Percentiles rank a stretch among this genome's conserved stretches.
These are phyloP conservation scores for Drosophila jambulina DNA, from an alignment of 1,140 invertebrate species.

Conservation along the genomic window DNA sequence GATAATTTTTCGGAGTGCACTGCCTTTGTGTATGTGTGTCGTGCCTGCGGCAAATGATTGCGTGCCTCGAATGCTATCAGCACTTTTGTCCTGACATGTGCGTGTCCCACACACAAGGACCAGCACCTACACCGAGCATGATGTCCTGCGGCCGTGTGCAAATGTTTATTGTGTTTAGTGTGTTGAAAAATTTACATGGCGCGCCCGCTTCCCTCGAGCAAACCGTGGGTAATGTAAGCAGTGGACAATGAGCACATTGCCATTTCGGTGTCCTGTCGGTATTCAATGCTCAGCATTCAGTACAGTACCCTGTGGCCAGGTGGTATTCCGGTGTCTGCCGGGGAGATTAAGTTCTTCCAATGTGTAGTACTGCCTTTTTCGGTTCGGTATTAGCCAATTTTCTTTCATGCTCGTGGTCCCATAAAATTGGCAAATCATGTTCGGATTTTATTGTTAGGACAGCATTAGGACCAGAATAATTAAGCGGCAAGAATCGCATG, in stretches of 20 bases:
- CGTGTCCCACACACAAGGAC: constrained; percentile 25
- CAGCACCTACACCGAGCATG: constrained; percentile 17
- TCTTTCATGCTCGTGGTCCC: constrained; percentile 11
- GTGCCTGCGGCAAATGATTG: constrained; percentile 40
- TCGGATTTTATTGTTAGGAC: constrained; percentile 38
- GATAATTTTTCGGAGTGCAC: constrained; percentile 22
- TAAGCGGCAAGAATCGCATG: not conserved
- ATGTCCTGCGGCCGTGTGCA: constrained; percentile 49
- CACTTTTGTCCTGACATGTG: constrained; percentile 34
- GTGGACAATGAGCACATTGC: constrained; percentile 39
- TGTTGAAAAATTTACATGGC: constrained; percentile 67
- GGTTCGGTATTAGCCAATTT: constrained; percentile 20
- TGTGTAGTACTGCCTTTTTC: constrained; percentile 5
- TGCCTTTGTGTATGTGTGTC: constrained; percentile 5
- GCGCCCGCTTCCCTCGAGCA: constrained; percentile 12
- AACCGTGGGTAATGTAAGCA: constrained; percentile 21
- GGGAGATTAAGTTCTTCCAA: constrained; percentile 23
- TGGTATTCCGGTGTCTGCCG: constrained; percentile 13
- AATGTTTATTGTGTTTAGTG: constrained; percentile 61
- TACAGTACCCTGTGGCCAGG: constrained; percentile 18
- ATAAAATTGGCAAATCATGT: constrained; percentile 56
- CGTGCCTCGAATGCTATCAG: constrained; percentile 59
- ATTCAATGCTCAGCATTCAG: constrained; percentile 35
- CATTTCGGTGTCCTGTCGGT: constrained; percentile 31
- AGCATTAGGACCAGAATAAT: constrained; percentile 18